These are phyloP conservation scores for Xestia xanthographa DNA, from an alignment of 2,888 invertebrate genomes.

Conservation along the genomic window DNA sequence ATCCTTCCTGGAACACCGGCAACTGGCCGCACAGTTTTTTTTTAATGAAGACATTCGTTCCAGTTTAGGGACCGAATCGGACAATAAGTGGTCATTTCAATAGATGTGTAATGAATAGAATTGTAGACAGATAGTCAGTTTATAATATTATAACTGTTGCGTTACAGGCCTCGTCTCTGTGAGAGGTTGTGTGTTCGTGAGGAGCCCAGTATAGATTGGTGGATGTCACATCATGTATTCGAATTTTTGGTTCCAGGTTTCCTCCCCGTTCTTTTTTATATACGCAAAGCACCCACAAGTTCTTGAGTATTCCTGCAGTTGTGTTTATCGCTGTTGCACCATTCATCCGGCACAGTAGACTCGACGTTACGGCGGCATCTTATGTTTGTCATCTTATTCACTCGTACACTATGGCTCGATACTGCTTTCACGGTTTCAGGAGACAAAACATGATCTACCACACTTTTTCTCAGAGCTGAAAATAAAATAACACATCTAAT, in stretches of 20 bases:
- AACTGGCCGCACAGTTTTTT: constrained; percentile 75
- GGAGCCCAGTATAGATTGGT: no score
- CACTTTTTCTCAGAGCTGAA: constrained; percentile 36
- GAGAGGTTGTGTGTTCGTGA: no score
- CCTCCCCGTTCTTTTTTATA: background rate
- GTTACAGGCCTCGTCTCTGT: background rate
- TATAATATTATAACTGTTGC: background rate
- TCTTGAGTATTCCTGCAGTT: constrained; percentile 51
- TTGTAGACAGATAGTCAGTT: background rate
- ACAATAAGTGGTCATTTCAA: background rate
- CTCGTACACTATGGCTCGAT: background rate
- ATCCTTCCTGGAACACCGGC: constrained; percentile 82
- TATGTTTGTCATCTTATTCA: constrained; percentile 45
- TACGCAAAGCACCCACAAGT: constrained; percentile 28
- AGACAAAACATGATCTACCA: background rate
- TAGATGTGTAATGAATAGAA: background rate
- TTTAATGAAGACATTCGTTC: background rate
- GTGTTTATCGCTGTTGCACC: constrained; percentile 62
- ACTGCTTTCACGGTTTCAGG: constrained; percentile 46
- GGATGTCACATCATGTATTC: no score
- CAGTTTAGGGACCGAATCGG: background rate
- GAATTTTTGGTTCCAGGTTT: background rate
- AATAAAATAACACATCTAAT: background rate
- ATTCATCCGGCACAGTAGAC: constrained; percentile 39
- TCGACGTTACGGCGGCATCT: constrained; percentile 49